A percentile compares a stretch with the other conserved stretches of the same genome.
Evolutionary conservation across 2,113 vertebrate species (phyloP).

Genomic region (Halcyon malimbica): DNA sequence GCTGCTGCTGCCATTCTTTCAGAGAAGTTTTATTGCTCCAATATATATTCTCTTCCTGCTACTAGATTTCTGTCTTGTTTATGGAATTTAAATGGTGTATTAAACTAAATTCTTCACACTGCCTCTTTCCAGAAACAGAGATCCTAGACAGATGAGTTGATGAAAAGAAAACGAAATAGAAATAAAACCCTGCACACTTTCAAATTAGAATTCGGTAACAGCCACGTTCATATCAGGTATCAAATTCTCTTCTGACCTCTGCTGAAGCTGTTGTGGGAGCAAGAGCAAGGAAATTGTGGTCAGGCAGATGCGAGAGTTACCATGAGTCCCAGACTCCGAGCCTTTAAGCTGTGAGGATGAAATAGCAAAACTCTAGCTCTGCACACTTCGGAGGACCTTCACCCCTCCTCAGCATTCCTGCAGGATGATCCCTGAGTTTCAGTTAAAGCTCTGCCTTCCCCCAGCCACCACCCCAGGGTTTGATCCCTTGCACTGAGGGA

Average conservation of each 20-base stretch:
- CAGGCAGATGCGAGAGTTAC: neutral
- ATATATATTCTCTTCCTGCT: conserved; percentile 50
- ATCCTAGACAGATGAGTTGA: conserved; percentile 30
- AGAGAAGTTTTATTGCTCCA: conserved; percentile 58
- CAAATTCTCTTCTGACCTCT: conserved; percentile 52
- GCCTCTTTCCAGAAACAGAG: conserved; percentile 9
- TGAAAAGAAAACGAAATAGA: conserved; percentile 31
- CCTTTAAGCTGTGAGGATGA: neutral
- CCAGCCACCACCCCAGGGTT: rapidly evolving
- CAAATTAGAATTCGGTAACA: neutral
- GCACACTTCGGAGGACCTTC: neutral
- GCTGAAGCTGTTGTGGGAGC: neutral
- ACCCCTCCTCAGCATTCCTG: neutral
- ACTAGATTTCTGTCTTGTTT: conserved; percentile 67
- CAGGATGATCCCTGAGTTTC: neutral
- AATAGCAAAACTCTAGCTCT: neutral
- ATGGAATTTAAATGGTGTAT: conserved; percentile 65
- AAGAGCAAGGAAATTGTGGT: neutral
- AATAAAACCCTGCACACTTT: neutral
- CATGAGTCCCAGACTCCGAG: neutral
- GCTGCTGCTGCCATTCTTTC: conserved; percentile 41
- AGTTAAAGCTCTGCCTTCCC: neutral
- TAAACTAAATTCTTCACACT: conserved; percentile 47
- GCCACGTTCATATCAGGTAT: neutral
- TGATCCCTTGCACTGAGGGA: neutral